Base-by-base conservation (phyloP, 2,797 vertebrate species). In the Siniperca obscura region DNA sequence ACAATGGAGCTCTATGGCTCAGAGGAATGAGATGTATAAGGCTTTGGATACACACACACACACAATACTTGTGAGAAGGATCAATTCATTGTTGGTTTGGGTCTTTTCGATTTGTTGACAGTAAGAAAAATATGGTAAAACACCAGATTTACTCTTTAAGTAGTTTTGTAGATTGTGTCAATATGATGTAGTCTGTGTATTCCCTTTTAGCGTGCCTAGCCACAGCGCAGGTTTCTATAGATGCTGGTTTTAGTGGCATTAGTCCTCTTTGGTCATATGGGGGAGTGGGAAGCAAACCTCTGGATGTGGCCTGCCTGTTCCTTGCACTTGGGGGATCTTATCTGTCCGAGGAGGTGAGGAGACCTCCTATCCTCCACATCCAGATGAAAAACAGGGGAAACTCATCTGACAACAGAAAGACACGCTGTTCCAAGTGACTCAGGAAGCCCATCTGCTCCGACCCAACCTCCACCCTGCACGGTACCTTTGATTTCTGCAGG, bases 311-410 rank as follows among this genome's bases (percentile, higher is more conserved):
- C 61, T 34, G 19, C 12, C 9, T 13, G 30, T 16, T 17, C 5
- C 13, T 19, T 25, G 17, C 22, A 42, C 25, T 5, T 11, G 8
- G 11, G 0, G 9, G 36, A 5, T 48, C 19, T 34, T 10, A n/a
- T 38, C 22, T 59, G 27, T 61, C 53, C 1, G 64, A 21, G 42
- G 91, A 86, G 34, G 91, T 93, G 77, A 97, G 92, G 67, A 97
- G 95, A 77, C 94, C 87, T 52, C 90, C 91, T 0, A 97, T 75
- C 92, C 95, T 95, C 97, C 97, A 98, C 85, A 98, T 92, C 90
- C 94, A 97, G 76, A 98, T 90, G 73, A 95, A 94, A 87, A 98
- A 96, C 80, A 98, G 92, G 1, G 97, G 97, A 82, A 98, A 98
- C 80, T 97, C 95, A 30, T 97, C 94, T 0, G 97, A 96, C 46